Conservation (phyloP, 2,113 vertebrate genomes). For the cattle (Bos taurus) region DNA sequence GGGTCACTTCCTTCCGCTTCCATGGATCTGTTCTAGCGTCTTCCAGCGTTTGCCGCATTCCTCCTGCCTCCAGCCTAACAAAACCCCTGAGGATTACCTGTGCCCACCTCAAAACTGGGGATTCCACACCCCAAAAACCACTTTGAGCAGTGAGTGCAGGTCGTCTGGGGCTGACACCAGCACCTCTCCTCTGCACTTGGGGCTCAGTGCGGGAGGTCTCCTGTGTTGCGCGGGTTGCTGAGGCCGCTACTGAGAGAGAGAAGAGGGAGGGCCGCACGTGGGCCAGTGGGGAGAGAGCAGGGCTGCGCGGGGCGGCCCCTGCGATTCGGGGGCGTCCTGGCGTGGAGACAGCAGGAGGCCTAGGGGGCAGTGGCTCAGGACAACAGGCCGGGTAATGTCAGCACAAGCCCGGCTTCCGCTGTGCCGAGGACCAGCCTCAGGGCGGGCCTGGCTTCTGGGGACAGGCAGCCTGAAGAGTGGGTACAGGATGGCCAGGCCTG, state of each 20-base stretch:
- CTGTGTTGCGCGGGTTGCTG: background rate
- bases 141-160: background rate
- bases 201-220: background rate
- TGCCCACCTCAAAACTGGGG: background rate
- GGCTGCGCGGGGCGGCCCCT: background rate
- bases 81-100: background rate
- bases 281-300: background rate
- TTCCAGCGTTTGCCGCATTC: background rate
- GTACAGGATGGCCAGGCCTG: background rate
- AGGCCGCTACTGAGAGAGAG: background rate
- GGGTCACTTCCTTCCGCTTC: background rate
- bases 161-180: background rate
- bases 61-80: background rate
- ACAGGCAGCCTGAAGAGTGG: background rate
- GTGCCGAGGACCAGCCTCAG: background rate
- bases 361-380: background rate
- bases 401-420: background rate
- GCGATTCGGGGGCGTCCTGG: rapidly evolving
- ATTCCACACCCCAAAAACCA: background rate
- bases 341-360: background rate
- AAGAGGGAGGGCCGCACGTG: background rate
- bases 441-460: background rate
- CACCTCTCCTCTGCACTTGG: background rate
- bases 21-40: background rate
- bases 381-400: background rate